Base-by-base conservation (phyloP, 2,888 invertebrate species). In the Eucera pruinosa region DNA sequence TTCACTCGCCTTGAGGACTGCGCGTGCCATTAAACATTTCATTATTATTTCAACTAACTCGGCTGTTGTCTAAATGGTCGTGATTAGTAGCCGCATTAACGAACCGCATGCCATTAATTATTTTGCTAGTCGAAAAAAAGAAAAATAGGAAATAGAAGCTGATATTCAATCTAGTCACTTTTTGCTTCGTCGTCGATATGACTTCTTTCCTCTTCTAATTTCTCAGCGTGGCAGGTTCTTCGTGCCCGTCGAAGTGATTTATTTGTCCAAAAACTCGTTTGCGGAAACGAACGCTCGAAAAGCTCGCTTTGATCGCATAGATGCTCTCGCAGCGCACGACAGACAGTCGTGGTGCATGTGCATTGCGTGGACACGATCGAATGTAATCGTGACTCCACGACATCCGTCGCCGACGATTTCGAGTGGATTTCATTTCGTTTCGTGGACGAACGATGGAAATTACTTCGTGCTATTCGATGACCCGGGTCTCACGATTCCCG, bases 221-320 rank as follows among this genome's bases (percentile, higher is more conserved):
- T 55, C 55, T 55, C 36, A 36, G 23, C 20, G 9, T 15, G 15
- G 1, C 15, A 20, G 4, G 55, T 23, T 23, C 23, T 55, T 15
- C 55, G 39, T 55, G 23, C 13, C 45, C n/a, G 15, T 36, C 55
- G 36, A 23, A 23, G 4, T 18, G 23, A 41, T 57, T 41, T 57
- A n/a, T 57, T 41, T 41, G 57, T n/a, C 25, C 25, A 41, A 57
- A 57, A 57, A 25, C 57, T 41, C 41, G 57, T 57, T 57, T 25
- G 39, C 25, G 11, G 39, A 41, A 57, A 57, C 25, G 39, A 39
- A 13, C n/a, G n/a, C 11, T 25, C 5, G 39, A 18, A 39, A 39
- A 25, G n/a, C n/a, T n/a, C n/a, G n/a, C n/a, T n/a, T n/a, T n/a
- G n/a, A n/a, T n/a, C n/a, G n/a, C n/a, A n/a, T n/a, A n/a, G n/a